Evolutionary conservation across 1,140 invertebrate species (phyloP).

Genomic region (Drosophila albomicans): DNA sequence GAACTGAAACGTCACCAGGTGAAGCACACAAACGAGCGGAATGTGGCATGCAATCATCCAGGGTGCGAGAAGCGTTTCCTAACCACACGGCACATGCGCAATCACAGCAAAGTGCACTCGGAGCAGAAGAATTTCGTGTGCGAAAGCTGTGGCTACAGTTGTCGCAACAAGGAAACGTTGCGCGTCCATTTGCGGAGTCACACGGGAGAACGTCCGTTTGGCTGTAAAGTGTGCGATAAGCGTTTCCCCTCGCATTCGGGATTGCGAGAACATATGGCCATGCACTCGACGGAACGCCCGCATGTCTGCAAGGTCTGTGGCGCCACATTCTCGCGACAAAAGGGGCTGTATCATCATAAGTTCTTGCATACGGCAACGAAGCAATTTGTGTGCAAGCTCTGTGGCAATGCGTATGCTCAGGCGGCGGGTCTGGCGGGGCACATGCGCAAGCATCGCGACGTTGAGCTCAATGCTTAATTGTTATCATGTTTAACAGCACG

Average conservation of each 20-base stretch:
- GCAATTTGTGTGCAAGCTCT: slow-evolving; percentile 78
- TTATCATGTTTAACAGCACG: slow-evolving; percentile 1
- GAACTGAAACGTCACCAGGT: slow-evolving; percentile 70
- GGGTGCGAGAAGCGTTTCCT: slow-evolving; percentile 74
- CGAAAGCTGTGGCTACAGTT: slow-evolving; percentile 77
- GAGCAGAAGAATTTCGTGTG: slow-evolving; percentile 79
- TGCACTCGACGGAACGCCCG: slow-evolving; percentile 91
- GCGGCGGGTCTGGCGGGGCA: slow-evolving; percentile 77
- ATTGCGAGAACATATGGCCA: slow-evolving; percentile 87
- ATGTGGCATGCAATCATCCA: slow-evolving; percentile 64
- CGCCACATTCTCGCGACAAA: slow-evolving; percentile 93
- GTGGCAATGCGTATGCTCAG: slow-evolving; percentile 80
- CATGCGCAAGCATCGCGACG: slow-evolving; percentile 85
- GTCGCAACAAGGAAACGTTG: slow-evolving; percentile 93
- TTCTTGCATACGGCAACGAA: slow-evolving; percentile 76
- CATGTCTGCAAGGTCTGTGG: slow-evolving; percentile 90
- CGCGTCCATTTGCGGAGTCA: slow-evolving; percentile 93
- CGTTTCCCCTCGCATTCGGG: slow-evolving; percentile 90
- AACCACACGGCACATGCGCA: slow-evolving; percentile 66
- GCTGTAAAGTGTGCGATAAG: slow-evolving; percentile 90
- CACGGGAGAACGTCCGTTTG: slow-evolving; percentile 92
- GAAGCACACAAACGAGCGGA: slow-evolving; percentile 69
- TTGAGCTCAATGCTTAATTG: slow-evolving; percentile 49
- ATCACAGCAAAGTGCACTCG: slow-evolving; percentile 75
- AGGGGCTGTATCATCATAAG: slow-evolving; percentile 86